These are phyloP conservation scores for Zosterops pallidus DNA, from an alignment of 2,113 vertebrate genomes.

Conservation along the genomic window DNA sequence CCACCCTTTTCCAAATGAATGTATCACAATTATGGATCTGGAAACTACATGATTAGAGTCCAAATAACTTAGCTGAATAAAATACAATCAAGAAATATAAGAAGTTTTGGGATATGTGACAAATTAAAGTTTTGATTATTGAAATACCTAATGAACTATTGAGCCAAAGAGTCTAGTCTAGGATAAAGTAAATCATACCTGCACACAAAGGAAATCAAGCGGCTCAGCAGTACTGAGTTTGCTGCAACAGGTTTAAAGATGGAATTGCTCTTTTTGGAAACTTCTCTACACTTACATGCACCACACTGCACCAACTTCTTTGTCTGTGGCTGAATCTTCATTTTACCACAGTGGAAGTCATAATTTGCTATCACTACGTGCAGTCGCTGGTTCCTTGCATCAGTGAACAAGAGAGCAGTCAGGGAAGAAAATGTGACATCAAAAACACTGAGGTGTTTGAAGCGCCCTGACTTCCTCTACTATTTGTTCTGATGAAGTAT, in stretches of 20 bases:
- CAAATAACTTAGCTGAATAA: neutral
- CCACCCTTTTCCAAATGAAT: neutral
- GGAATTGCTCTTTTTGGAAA: neutral
- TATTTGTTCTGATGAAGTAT: neutral
- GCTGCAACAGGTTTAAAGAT: neutral
- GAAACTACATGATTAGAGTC: neutral
- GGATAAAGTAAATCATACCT: neutral
- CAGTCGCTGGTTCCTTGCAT: neutral
- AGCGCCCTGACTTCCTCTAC: neutral
- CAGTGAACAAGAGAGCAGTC: neutral
- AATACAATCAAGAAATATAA: neutral
- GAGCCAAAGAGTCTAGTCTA: neutral
- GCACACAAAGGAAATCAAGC: neutral
- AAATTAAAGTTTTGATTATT: neutral
- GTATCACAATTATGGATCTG: neutral
- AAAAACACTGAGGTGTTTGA: neutral
- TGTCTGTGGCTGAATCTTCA: neutral
- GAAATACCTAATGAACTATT: neutral
- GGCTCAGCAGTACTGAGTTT: neutral
- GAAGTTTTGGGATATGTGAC: neutral
- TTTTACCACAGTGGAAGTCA: neutral
- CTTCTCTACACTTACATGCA: neutral
- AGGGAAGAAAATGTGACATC: neutral
- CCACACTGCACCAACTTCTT: neutral
- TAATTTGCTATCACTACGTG: neutral